phyloP scores from a whole-genome alignment of 2,888 invertebrate species.

The Ommatoiulus sabulosus region DNA sequence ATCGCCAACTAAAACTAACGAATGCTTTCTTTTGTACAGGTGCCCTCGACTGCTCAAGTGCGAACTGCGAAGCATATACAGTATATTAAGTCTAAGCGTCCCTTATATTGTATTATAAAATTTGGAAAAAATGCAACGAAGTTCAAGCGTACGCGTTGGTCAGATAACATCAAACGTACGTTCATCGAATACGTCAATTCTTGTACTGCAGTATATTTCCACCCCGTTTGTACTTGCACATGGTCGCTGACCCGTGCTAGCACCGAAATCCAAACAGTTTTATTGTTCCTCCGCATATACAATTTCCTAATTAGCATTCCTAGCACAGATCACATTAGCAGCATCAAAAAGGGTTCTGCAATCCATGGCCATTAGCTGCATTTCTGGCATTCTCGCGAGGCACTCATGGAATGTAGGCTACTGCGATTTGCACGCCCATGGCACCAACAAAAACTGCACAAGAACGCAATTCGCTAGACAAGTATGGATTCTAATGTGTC shows the following conservation, averaged over 20 bases:
- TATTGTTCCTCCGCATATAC: neutral
- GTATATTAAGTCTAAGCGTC: too few species aligned
- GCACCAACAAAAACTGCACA: neutral
- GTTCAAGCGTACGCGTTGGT: neutral
- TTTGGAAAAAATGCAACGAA: too few species aligned
- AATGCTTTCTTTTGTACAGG: too few species aligned
- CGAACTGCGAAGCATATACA: too few species aligned
- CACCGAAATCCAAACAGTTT: neutral
- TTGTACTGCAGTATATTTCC: neutral
- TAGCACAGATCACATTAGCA: neutral
- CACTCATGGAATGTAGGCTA: neutral
- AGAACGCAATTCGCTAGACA: neutral
- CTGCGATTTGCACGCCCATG: neutral
- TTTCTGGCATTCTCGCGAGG: neutral
- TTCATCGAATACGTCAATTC: neutral
- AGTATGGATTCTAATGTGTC: neutral
- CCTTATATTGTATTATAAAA: too few species aligned
- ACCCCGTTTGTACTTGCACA: neutral
- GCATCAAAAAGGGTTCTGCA: neutral
- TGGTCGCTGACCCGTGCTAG: neutral
- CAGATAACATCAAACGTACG: neutral
- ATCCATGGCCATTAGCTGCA: neutral
- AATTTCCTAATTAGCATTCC: slow-evolving; percentile 1
- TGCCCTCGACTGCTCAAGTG: too few species aligned
- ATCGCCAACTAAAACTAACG: too few species aligned